Conservation (phyloP, 2,888 invertebrate genomes). For the Microctonus hyperodae region DNA sequence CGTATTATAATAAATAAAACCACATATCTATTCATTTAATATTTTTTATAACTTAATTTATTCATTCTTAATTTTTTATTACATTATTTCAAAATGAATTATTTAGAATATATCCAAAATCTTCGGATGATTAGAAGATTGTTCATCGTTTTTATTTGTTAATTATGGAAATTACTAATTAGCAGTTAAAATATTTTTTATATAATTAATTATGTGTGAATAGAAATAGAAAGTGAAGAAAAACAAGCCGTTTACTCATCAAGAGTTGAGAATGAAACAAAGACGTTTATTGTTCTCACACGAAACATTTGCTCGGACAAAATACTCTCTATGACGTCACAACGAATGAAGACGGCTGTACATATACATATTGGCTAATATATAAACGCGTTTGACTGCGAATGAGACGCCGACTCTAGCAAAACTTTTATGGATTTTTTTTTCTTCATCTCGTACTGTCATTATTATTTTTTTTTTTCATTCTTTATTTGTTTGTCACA, state of each 20-base stretch:
- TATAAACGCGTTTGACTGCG: not conserved
- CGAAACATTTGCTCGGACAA: conserved; percentile 32
- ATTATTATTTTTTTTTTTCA: not conserved
- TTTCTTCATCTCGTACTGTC: not conserved
- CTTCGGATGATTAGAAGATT: too few species aligned
- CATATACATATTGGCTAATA: conserved; percentile 27
- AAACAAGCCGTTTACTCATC: not conserved
- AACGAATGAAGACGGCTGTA: conserved; percentile 24
- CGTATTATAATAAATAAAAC: not conserved
- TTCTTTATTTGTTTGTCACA: conserved; percentile 3
- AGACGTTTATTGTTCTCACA: conserved; percentile 20
- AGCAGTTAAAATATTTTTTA: too few species aligned
- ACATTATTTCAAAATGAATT: not conserved
- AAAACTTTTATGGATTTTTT: not conserved
- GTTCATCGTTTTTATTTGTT: too few species aligned
- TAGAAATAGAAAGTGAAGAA: not conserved
- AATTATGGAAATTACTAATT: too few species aligned
- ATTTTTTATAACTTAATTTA: not conserved
- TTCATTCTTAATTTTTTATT: not conserved
- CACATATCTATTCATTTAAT: not conserved
- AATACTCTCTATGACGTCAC: conserved; percentile 38
- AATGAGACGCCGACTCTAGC: conserved; percentile 13
- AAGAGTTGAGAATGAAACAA: conserved; percentile 12
- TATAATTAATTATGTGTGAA: too few species aligned
- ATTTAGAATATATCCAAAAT: too few species aligned